These are phyloP conservation scores for Pomatorhinus ruficollis DNA, from an alignment of 2,113 vertebrate species.

Conservation along the genomic window DNA sequence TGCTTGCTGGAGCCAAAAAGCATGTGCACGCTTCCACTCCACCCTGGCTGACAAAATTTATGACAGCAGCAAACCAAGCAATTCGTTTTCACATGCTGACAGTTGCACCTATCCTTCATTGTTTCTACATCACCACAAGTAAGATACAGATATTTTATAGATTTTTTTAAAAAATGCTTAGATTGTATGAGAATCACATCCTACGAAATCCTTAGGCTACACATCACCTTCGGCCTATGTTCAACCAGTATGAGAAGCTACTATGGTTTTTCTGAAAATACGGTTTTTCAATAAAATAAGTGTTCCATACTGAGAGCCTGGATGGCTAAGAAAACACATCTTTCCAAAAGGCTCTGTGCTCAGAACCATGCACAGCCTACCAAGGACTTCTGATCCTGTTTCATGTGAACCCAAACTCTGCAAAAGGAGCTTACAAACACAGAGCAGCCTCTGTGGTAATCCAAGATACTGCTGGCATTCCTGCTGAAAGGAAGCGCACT, in stretches of 20 bases:
- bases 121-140: background rate
- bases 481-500: background rate
- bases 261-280: background rate
- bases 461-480: conserved; percentile 13
- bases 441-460: conserved; percentile 7
- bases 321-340: background rate
- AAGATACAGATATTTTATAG: background rate
- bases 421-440: background rate
- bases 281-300: background rate
- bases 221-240: background rate
- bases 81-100: background rate
- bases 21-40: background rate
- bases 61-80: background rate
- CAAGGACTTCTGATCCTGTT: background rate
- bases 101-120: background rate
- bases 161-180: background rate
- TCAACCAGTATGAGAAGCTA: background rate
- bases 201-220: background rate
- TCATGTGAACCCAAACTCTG: background rate
- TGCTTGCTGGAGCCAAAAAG: conserved; percentile 1
- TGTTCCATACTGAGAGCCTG: background rate
- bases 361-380: background rate
- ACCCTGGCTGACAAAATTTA: background rate
- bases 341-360: background rate
- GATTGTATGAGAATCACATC: background rate